phyloP scores from a whole-genome alignment of 2,113 vertebrate genomes.

The Hypomesus transpacificus region DNA sequence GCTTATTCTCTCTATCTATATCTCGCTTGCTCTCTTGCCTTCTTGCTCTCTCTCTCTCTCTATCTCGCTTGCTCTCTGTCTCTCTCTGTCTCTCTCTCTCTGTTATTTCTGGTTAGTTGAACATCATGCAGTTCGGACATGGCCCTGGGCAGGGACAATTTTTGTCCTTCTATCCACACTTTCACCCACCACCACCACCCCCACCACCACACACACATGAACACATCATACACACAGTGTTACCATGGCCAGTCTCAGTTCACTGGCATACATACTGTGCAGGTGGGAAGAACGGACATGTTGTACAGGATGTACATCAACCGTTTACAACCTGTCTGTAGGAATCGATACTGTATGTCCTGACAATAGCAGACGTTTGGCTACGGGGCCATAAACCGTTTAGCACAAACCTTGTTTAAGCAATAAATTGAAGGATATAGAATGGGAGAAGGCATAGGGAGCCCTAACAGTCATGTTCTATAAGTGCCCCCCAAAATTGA shows the following conservation, averaged over 20 bases:
- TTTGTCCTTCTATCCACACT: slow-evolving; percentile 26
- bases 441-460: too few relatives aligned
- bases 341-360: too few relatives aligned
- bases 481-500: too few relatives aligned
- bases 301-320: too few relatives aligned
- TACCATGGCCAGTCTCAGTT: not conserved
- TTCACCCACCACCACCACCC: not conserved
- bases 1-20: not conserved
- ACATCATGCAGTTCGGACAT: slow-evolving; percentile 30
- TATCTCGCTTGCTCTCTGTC: not conserved
- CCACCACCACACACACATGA: slow-evolving; percentile 14
- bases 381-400: too few relatives aligned
- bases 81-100: slow-evolving; percentile 2
- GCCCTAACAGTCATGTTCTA: too few relatives aligned
- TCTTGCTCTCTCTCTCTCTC: not conserved
- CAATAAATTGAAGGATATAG: too few relatives aligned
- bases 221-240: not conserved
- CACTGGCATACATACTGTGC: not conserved
- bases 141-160: slow-evolving; percentile 36
- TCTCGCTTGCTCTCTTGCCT: too few relatives aligned
- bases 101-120: slow-evolving; percentile 52
- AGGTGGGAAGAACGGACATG: too few relatives aligned
- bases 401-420: too few relatives aligned
- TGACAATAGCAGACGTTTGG: too few relatives aligned
- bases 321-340: too few relatives aligned